Percentiles rank a stretch among this genome's conserved stretches.
Conservation (phyloP, 2,113 vertebrate genomes). For the Tupaia chinensis region DNA sequence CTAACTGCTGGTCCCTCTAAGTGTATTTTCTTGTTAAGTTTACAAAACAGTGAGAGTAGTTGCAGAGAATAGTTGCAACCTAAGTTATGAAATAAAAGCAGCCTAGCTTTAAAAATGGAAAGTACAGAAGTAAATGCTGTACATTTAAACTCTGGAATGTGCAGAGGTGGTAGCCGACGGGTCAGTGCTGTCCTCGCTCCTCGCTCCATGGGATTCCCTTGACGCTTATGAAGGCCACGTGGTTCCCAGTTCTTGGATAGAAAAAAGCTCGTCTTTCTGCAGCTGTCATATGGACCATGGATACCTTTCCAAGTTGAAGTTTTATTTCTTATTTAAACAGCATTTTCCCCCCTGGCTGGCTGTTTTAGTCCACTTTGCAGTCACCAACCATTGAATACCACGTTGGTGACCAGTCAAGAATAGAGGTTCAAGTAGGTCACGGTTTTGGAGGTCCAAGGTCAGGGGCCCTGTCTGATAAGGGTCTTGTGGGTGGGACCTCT, state of each 20-base stretch:
- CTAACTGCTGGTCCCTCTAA: too few relatives aligned
- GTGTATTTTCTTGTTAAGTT: neutral
- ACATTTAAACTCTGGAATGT: neutral
- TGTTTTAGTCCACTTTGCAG: too few relatives aligned
- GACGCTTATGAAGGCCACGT: neutral
- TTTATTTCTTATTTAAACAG: slow-evolving; percentile 2
- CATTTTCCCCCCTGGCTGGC: neutral
- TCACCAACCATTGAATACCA: too few relatives aligned
- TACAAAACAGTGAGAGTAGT: neutral
- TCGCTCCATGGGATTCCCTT: neutral
- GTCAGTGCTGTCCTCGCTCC: neutral
- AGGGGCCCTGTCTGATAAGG: too few relatives aligned
- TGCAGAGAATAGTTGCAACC: neutral
- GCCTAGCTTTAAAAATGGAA: neutral
- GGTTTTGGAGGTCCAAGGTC: too few relatives aligned
- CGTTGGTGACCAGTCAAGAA: too few relatives aligned
- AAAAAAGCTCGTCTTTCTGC: neutral
- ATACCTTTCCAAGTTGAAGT: neutral
- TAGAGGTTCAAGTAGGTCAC: too few relatives aligned
- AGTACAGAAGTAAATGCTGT: neutral
- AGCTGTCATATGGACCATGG: neutral
- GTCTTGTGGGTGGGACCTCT: too few relatives aligned
- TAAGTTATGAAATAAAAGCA: neutral
- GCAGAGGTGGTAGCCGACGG: neutral
- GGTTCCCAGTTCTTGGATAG: neutral